These are phyloP conservation scores for Rostratula benghalensis DNA, from an alignment of 2,113 vertebrate genomes.

Conservation along the genomic window DNA sequence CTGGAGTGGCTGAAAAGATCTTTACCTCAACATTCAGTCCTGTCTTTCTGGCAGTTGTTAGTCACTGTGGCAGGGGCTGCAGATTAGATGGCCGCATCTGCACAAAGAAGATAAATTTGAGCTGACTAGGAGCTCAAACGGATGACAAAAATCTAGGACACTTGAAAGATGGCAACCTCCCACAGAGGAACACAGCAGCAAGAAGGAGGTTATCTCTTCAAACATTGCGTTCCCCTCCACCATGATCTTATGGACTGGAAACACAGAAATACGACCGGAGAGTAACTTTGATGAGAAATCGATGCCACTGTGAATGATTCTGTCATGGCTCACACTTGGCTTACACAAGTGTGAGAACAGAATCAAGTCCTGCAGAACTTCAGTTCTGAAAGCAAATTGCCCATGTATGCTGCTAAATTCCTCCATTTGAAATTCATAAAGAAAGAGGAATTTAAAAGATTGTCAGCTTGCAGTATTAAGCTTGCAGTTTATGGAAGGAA, in stretches of 20 bases:
- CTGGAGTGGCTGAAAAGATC: not conserved
- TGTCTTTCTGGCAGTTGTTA: not conserved
- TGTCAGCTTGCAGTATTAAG: not conserved
- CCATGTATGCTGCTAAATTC: not conserved
- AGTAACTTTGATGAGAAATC: not conserved
- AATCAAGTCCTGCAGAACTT: not conserved
- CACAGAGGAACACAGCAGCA: not conserved
- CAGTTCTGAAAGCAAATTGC: not conserved
- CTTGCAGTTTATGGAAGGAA: slow-evolving; percentile 9
- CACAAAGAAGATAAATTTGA: not conserved
- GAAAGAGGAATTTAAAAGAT: not conserved
- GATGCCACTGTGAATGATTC: not conserved
- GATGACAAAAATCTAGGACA: not conserved
- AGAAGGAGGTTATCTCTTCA: not conserved
- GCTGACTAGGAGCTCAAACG: not conserved
- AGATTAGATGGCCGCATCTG: not conserved
- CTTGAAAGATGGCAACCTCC: not conserved
- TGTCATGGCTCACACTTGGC: not conserved
- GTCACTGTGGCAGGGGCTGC: not conserved
- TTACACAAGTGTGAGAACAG: not conserved
- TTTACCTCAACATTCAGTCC: not conserved
- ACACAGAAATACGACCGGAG: not conserved
- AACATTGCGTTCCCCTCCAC: not conserved
- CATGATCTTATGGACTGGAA: not conserved
- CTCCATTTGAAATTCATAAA: not conserved